Evolutionary conservation across 2,797 vertebrate species (phyloP).

Genomic region (Lerista edwardsae): DNA sequence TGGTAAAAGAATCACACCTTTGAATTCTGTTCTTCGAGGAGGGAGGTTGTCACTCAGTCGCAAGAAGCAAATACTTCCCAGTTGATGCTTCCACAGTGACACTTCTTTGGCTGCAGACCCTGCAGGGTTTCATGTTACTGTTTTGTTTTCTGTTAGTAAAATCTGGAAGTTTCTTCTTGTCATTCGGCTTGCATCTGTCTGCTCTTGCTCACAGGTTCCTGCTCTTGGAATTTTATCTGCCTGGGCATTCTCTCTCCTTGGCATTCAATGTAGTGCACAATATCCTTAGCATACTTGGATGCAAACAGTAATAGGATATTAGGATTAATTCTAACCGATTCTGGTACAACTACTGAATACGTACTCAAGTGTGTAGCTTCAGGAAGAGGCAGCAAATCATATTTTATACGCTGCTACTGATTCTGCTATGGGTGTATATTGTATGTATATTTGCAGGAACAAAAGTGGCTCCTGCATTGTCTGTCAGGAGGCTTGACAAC

Average conservation of each 20-base stretch:
- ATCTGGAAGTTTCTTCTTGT: slow-evolving; percentile 1
- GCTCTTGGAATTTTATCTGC: slow-evolving; percentile 13
- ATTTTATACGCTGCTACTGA: background rate
- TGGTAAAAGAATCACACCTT: background rate
- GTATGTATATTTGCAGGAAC: background rate
- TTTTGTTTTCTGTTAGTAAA: slow-evolving; percentile 5
- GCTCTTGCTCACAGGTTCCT: slow-evolving; percentile 6
- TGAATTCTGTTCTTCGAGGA: background rate
- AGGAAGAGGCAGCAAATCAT: slow-evolving; percentile 4
- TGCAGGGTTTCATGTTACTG: background rate
- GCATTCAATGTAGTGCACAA: slow-evolving; percentile 7
- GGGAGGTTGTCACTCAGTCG: background rate
- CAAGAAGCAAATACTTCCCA: background rate
- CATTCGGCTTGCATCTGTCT: background rate
- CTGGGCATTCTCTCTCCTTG: background rate
- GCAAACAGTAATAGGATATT: slow-evolving; percentile 19
- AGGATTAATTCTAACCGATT: slow-evolving; percentile 24
- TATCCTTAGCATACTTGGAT: background rate
- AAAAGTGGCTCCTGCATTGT: background rate
- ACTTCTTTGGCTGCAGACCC: background rate
- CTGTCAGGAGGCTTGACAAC: background rate
- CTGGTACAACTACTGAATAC: slow-evolving; percentile 33
- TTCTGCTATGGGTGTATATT: background rate
- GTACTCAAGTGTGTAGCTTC: background rate
- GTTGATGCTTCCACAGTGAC: background rate